These are phyloP conservation scores for Amphipoea lucens DNA, from an alignment of 2,888 invertebrate genomes.

Conservation along the genomic window DNA sequence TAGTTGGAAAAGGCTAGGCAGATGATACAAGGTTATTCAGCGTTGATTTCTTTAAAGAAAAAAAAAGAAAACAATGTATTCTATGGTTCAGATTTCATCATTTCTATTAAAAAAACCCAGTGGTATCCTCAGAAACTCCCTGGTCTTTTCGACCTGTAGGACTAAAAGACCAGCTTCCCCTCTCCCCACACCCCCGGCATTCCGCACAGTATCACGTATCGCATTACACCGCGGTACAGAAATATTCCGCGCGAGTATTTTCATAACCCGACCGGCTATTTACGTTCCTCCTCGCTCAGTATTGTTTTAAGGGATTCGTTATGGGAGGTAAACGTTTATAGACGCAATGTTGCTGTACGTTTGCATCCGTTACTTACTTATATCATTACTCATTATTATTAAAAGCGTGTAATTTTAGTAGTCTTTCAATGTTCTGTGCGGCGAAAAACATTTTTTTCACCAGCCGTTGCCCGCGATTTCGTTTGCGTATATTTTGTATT, in stretches of 20 bases:
- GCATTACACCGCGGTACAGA: constrained; percentile 61
- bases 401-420: not conserved
- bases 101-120: not conserved
- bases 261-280: constrained; percentile 65
- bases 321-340: constrained; percentile 37
- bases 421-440: not conserved
- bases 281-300: constrained; percentile 51
- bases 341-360: not conserved
- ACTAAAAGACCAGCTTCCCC: constrained; percentile 2
- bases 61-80: not conserved
- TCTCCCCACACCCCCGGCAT: constrained; percentile 14
- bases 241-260: constrained; percentile 68
- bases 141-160: not conserved
- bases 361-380: constrained; percentile 18
- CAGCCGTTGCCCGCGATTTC: not conserved
- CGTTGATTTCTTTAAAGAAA: not conserved
- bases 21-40: not conserved
- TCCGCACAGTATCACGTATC: constrained; percentile 61
- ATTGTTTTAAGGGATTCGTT: constrained; percentile 61
- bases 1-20: no score
- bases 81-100: not conserved
- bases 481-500: not conserved
- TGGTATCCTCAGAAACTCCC: not conserved
- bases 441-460: not conserved
- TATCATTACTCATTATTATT: not conserved